phyloP scores from a whole-genome alignment of 2,113 vertebrate species.

The Bettongia penicillata region DNA sequence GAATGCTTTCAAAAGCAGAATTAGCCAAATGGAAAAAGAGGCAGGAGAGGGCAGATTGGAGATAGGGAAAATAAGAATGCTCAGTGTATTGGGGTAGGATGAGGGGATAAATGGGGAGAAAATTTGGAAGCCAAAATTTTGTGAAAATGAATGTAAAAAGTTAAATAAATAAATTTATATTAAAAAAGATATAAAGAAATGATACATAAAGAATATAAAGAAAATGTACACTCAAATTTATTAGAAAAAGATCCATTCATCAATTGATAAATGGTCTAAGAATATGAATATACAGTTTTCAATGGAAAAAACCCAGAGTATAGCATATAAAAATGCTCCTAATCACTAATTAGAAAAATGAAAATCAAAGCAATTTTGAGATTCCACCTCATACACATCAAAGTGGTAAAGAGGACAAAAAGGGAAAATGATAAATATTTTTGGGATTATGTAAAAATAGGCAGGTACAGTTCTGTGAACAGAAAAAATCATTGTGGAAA shows the following conservation, averaged over 20 bases:
- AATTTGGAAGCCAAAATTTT: too few species aligned
- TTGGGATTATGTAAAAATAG: background rate
- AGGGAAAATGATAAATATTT: background rate
- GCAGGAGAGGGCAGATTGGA: too few species aligned
- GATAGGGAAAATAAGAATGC: too few species aligned
- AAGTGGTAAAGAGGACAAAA: background rate
- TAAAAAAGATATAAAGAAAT: background rate
- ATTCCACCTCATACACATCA: background rate
- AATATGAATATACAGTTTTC: background rate
- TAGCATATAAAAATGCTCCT: background rate
- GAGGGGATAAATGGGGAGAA: too few species aligned
- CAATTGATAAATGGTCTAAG: background rate
- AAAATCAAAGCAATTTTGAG: background rate
- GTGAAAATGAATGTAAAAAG: too few species aligned
- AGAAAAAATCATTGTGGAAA: background rate
- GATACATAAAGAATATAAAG: background rate
- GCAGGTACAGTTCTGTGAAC: background rate
- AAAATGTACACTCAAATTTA: background rate
- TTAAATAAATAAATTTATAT: too few species aligned
- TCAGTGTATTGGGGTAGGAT: too few species aligned
- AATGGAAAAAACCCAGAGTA: background rate
- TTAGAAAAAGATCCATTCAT: background rate
- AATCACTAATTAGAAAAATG: background rate
- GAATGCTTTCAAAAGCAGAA: too few species aligned
- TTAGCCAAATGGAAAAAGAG: too few species aligned